Conservation (phyloP, 2,113 vertebrate species). For the Nyctereutes procyonoides region DNA sequence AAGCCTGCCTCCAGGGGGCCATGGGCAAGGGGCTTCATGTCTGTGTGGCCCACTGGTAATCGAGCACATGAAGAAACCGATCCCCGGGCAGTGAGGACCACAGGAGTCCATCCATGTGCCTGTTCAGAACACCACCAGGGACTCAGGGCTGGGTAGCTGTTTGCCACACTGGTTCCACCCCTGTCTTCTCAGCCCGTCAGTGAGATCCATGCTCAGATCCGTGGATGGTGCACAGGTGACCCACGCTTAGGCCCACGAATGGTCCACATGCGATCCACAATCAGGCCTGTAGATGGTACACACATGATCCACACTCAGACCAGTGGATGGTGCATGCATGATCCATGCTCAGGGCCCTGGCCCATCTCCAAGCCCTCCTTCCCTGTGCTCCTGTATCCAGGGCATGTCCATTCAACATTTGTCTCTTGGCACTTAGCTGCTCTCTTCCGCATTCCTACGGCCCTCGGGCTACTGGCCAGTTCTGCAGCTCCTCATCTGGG, state of each 20-base stretch:
- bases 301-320: not conserved
- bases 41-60: not conserved
- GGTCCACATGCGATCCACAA: no score
- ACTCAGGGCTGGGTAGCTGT: not conserved
- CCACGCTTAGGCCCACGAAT: no score
- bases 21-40: no score
- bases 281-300: no score
- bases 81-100: not conserved
- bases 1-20: not conserved
- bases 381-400: not conserved
- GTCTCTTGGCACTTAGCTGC: rapidly evolving
- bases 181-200: not conserved
- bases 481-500: not conserved
- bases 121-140: not conserved
- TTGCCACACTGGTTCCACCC: not conserved
- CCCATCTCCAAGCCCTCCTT: not conserved
- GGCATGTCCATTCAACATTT: rapidly evolving
- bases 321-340: not conserved
- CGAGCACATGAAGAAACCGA: not conserved
- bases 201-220: not conserved
- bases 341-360: no score
- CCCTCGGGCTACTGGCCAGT: rapidly evolving
- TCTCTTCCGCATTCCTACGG: no score
- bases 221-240: not conserved
- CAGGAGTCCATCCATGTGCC: not conserved